Base-by-base conservation (phyloP, 2,888 invertebrate genomes). In the Phyto melanocephala region DNA sequence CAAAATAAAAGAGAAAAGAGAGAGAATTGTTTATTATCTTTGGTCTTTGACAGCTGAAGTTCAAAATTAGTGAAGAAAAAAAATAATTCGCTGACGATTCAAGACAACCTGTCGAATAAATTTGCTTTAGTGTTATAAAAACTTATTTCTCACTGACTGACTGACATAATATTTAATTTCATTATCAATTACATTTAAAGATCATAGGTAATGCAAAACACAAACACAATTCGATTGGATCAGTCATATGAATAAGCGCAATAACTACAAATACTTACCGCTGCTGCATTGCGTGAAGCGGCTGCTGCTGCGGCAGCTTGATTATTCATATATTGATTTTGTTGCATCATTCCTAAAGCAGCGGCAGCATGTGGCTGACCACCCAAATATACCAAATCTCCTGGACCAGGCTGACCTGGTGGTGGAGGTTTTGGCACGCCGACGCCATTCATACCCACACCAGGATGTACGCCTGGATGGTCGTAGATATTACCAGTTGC, bases 261-360 rank as follows among this genome's bases (percentile, higher is more conserved):
- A 60, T 33, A 33, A 22, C 11, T 20, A 54, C 60, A 35, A 11
- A 7, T n/a, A 90, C 91, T 91, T 85, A 91, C 91, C 87, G 91
- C 91, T 88, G 91, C 88, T 83, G 88, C 89, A 86, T 88, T 91
- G 76, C 89, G 87, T 71, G 84, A 85, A 75, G 89, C 88, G 71
- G 90, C 89, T 83, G 89, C 89, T 37, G 90, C 88, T 83, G 89
- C 90, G 54, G 90, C 89, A 75, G 88, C 91, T 50, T 90, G 88
- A 81, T 88, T 89, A 77, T 88, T 91, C 90, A 91, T 89, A 78
- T 89, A 91, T 84, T 91, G 91, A 87, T 90, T 91, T 85, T 91
- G 91, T 54, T 90, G 89, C 88, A 91, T 88, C 85, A 90, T 87
- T 24, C 89, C 88, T 4, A 87, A 86, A 28, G 87, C 88, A 5